phyloP scores from a whole-genome alignment of 2,888 invertebrate genomes.

The Deilephila porcellus region DNA sequence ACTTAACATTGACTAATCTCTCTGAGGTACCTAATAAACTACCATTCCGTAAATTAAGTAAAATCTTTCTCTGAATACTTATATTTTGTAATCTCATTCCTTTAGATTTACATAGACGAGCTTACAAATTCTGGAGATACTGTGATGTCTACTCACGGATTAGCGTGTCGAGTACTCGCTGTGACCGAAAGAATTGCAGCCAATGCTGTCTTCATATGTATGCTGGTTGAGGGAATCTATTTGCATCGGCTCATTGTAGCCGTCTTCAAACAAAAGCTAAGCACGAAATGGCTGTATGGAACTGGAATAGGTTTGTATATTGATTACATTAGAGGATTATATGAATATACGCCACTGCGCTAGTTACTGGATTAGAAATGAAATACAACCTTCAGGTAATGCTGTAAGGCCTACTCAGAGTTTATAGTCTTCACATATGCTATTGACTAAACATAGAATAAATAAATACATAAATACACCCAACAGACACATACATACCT shows the following conservation, averaged over 20 bases:
- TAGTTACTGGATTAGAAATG: no score
- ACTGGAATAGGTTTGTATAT: slow-evolving; percentile 67
- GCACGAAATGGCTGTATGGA: slow-evolving; percentile 74
- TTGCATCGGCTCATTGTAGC: slow-evolving; percentile 88
- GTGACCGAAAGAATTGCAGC: slow-evolving; percentile 82
- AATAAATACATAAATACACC: no score
- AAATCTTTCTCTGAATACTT: neutral
- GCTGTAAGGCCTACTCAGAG: no score
- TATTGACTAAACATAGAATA: no score
- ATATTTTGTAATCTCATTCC: neutral
- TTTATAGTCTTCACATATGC: no score
- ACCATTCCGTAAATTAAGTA: no score
- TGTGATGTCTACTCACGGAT: slow-evolving; percentile 78
- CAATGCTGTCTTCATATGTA: slow-evolving; percentile 87
- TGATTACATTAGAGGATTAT: neutral
- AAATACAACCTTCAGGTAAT: no score
- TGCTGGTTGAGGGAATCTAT: slow-evolving; percentile 88
- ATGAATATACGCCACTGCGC: neutral
- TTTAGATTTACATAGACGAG: slow-evolving; percentile 82
- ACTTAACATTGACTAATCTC: no score
- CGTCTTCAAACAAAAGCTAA: slow-evolving; percentile 85
- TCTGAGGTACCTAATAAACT: no score
- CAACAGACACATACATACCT: no score
- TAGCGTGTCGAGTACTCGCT: slow-evolving; percentile 82
- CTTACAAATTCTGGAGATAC: slow-evolving; percentile 74